Evolutionary conservation across 2,797 vertebrate genomes (phyloP), one percentile per base, ranked within the genome.

Genomic region (Sciurus vulgaris): DNA sequence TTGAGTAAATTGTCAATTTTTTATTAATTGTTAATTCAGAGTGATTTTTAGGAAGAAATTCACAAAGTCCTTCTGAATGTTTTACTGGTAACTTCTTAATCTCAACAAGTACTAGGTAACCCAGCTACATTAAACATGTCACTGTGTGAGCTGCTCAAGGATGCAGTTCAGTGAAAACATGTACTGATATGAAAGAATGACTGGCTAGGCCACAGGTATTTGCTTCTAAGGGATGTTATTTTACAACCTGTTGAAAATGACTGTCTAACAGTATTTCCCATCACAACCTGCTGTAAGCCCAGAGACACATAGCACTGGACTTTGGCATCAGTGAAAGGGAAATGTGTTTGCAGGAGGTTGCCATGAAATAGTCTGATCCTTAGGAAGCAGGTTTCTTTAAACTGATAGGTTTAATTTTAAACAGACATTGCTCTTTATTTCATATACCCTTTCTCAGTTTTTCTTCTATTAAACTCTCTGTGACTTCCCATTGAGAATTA

Each of bases 11-110:
- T 92, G 28, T 81, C 69, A 74, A 95, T 33, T 95, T 97, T 92
- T 47, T 17, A 74, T 97, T 86, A 93, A 77, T 5, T 96, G 22
- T 70, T 93, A 93, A 81, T 96, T 97, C 67, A 77, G n/a, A 95
- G 67, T 93, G 81, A 59, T 93, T 96, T 38, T 94, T 81, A 86
- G 59, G 85, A 94, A 96, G n/a, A 26, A 94, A 65, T 96, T 67
- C 30, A 35, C 33, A 95, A 91, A 97, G 78, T 9, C 26, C 33
- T 17, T 54, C 69, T 0, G 28, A 35, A 89, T 87, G 15, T 38
- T 83, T 95, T 96, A 90, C 33, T 94, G 51, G 92, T 35, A 90
- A 54, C 1, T 51, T 41, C 22, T n/a, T 93, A 89, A 97, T 96
- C 61, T 94, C 95, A 93, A 38, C 10, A 76, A 95, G 90, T 79